phyloP scores from a whole-genome alignment of 2,113 vertebrate species.

The Polyodon spathula region DNA sequence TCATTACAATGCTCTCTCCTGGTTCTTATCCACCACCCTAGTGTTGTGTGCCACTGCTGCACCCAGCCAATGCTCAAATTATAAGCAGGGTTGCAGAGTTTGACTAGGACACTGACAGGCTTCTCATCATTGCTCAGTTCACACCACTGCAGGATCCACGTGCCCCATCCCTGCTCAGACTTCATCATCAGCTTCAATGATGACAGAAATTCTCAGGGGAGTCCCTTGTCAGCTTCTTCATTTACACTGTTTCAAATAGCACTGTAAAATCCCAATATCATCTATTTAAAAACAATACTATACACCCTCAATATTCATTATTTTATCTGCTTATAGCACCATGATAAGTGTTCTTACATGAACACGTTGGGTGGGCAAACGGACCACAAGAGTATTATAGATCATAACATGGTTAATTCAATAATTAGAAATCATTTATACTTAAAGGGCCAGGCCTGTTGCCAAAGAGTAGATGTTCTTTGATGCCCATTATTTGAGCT shows the following conservation, averaged over 20 bases:
- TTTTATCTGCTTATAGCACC: too few species aligned
- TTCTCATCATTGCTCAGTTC: slow-evolving; percentile 34
- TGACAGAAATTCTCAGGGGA: slow-evolving; percentile 23
- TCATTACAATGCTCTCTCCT: slow-evolving; percentile 28
- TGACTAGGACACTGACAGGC: slow-evolving; percentile 26
- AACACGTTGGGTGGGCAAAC: too few species aligned
- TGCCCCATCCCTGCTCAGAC: slow-evolving; percentile 33
- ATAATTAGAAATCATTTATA: too few species aligned
- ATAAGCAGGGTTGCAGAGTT: slow-evolving; percentile 28
- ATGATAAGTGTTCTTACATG: too few species aligned
- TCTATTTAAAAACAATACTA: too few species aligned
- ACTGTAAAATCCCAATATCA: slow-evolving; percentile 18
- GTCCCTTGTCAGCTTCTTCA: slow-evolving; percentile 20
- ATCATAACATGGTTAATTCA: too few species aligned
- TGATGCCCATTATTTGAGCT: too few species aligned
- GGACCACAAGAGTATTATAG: too few species aligned
- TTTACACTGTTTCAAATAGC: slow-evolving; percentile 45
- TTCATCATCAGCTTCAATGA: slow-evolving; percentile 42
- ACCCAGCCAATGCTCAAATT: slow-evolving; percentile 33
- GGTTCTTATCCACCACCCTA: slow-evolving; percentile 27
- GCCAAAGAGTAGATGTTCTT: too few species aligned
- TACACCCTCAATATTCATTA: too few species aligned
- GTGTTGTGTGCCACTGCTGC: slow-evolving; percentile 19
- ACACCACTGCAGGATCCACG: slow-evolving; percentile 37
- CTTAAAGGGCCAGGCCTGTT: too few species aligned